Conservation (phyloP, 1,140 invertebrate genomes). For the Macrobrachium rosenbergii region DNA sequence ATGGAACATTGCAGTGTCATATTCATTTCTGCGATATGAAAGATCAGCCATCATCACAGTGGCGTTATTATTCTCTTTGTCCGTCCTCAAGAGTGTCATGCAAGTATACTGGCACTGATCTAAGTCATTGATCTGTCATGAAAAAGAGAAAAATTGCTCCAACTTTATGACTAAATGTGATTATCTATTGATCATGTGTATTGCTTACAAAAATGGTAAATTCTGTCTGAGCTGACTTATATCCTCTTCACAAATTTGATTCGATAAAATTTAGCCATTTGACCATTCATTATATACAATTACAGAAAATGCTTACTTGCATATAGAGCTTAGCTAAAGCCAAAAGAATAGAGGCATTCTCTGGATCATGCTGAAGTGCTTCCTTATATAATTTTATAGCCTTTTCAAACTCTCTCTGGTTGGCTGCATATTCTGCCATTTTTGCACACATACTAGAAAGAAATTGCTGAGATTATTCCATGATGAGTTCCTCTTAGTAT, state of each 20-base stretch:
- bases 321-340: conserved; percentile 89
- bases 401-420: conserved; percentile 78
- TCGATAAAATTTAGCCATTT: too few relatives aligned
- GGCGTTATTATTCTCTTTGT: conserved; percentile 91
- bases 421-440: conserved; percentile 78
- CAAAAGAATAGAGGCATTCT: conserved; percentile 82
- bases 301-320: conserved; percentile 74
- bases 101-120: conserved; percentile 91
- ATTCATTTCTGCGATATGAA: conserved; percentile 93
- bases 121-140: conserved; percentile 71
- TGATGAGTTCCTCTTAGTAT: neutral
- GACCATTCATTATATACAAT: too few relatives aligned
- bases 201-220: too few relatives aligned
- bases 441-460: conserved; percentile 77
- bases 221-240: too few relatives aligned
- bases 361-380: conserved; percentile 83
- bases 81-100: conserved; percentile 83
- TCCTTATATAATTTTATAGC: conserved; percentile 88
- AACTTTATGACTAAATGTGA: neutral
- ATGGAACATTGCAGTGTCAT: conserved; percentile 91
- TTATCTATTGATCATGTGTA: too few relatives aligned
- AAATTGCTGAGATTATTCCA: neutral
- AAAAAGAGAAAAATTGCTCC: conserved; percentile 25
- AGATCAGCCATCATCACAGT: conserved; percentile 96
- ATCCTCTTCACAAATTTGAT: too few relatives aligned